Evolutionary conservation across 2,797 vertebrate species (phyloP), one percentile per base, ranked within the genome.

Genomic region (Amphiprion clarkii): DNA sequence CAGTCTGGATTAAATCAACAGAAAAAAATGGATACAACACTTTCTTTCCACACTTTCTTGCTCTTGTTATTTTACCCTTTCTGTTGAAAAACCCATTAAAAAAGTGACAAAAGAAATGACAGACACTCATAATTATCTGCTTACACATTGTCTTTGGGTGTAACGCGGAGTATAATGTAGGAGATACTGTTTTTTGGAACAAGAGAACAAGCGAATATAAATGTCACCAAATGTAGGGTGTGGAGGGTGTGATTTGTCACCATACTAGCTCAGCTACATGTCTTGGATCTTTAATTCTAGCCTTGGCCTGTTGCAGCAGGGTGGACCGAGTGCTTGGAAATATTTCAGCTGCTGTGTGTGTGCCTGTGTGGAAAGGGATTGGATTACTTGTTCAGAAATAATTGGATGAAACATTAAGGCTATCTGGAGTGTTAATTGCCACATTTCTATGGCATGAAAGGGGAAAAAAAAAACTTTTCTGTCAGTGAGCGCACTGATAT

Each of bases 161-260:
- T 85, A 76, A 81, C 63, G 9, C 40, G 36, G 6, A 54, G 69
- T 14, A 17, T 36, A 48, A 73, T 56, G 23, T 36, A 53, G 52
- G 16, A 72, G 44, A 52, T n/a, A 19, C 57, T 68, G 63, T 68
- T 72, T 55, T 39, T n/a, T 80, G 42, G 49, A n/a, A 75, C 21
- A 67, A 63, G 51, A 66, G 46, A 75, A 48, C 14, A 80, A 48
- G 48, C 11, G 36, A 39, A 12, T 39, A 12, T 39, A 66, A 89
- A 84, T 81, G 83, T 86, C 67, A 71, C 60, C 69, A 58, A 72
- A 56, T 6, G 0, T 25, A 70, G 82, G 89, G 91, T 53, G 90
- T 89, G 79, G 53, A 40, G 63, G 88, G 73, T 66, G 84, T 67
- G 60, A 51, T 23, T 56, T 88, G 86, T 89, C 80, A 74, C 80